Evolutionary conservation across 2,888 invertebrate genomes (phyloP).

Genomic region (Ophion ellenae): DNA sequence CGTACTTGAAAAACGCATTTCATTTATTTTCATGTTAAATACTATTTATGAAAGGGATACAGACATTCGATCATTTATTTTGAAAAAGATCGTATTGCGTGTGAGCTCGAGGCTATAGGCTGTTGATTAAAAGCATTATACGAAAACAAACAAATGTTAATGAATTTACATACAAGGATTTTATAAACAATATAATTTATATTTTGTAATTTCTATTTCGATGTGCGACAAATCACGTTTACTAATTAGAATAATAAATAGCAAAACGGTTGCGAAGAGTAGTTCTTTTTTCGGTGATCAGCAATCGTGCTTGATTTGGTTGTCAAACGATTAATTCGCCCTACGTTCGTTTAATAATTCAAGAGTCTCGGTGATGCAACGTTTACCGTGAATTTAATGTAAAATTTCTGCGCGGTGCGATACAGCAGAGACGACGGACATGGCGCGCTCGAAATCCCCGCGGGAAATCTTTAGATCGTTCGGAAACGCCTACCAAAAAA

Average conservation of each 20-base stretch:
- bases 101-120: too few species aligned
- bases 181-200: too few species aligned
- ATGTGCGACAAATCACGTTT: too few species aligned
- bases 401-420: not conserved
- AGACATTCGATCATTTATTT: not conserved
- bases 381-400: not conserved
- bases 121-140: too few species aligned
- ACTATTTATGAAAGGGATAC: too few species aligned
- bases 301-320: not conserved
- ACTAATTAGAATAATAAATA: too few species aligned
- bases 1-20: too few species aligned
- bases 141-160: not conserved
- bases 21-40: too few species aligned
- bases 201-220: too few species aligned
- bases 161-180: too few species aligned
- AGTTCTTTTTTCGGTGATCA: not conserved
- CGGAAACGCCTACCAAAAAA: constrained; percentile 55
- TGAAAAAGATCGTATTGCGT: not conserved
- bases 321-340: not conserved
- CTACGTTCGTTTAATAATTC: not conserved
- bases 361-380: constrained; percentile 4
- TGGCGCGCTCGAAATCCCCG: constrained; percentile 19
- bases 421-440: not conserved
- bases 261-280: too few species aligned
- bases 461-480: constrained; percentile 12